Conservation (phyloP, 2,888 invertebrate genomes). For the Drosophila basisetae region DNA sequence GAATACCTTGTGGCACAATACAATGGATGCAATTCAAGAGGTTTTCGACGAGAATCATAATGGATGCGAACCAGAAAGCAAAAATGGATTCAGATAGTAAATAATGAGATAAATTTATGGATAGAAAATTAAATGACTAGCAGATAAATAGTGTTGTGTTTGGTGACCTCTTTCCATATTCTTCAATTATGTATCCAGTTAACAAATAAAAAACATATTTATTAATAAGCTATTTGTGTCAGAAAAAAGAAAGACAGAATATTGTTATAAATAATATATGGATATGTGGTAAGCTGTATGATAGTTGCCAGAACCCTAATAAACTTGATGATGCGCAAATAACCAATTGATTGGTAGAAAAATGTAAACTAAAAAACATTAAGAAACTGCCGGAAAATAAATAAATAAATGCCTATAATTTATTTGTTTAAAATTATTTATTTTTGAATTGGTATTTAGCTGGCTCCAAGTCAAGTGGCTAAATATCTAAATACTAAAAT, state of each 20-base stretch:
- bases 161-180: neutral
- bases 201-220: neutral
- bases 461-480: neutral
- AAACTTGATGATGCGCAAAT: neutral
- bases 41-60: neutral
- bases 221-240: neutral
- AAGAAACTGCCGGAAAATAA: neutral
- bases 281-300: neutral
- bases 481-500: neutral
- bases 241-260: neutral
- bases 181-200: neutral
- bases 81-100: neutral
- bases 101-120: neutral
- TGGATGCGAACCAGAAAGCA: neutral
- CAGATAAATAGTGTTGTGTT: neutral
- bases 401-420: neutral
- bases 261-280: neutral
- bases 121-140: neutral
- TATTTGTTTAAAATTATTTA: neutral
- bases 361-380: neutral
- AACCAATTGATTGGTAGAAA: neutral
- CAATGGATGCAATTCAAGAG: constrained; percentile 1
- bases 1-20: neutral
- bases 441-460: neutral
- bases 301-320: neutral